Evolutionary conservation across 2,888 invertebrate species (phyloP).

Genomic region (Cephonodes hylas): DNA sequence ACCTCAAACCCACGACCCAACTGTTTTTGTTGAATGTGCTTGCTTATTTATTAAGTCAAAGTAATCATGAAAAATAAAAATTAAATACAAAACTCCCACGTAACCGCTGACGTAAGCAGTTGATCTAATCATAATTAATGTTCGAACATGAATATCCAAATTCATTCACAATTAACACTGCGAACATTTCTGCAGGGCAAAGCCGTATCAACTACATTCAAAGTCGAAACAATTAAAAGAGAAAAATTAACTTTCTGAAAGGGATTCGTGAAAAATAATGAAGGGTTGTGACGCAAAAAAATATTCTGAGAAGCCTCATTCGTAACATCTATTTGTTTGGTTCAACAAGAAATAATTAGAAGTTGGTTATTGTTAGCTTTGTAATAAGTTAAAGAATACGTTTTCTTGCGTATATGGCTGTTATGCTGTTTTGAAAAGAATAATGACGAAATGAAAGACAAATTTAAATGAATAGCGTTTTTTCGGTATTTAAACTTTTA

Average conservation of each 20-base stretch:
- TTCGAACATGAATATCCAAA: neutral
- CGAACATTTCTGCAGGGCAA: conserved; percentile 14
- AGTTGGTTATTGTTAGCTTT: no score
- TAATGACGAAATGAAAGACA: no score
- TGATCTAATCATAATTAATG: neutral
- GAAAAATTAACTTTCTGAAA: conserved; percentile 40
- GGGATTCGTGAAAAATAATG: conserved; percentile 38
- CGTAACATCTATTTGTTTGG: neutral
- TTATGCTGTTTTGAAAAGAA: no score
- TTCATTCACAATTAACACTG: neutral
- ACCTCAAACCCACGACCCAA: no score
- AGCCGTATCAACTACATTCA: conserved; percentile 17
- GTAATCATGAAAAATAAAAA: no score
- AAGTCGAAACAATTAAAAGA: conserved; percentile 40
- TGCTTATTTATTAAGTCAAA: neutral
- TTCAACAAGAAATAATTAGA: no score
- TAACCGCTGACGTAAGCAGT: neutral
- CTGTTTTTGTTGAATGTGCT: no score
- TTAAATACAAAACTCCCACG: no score
- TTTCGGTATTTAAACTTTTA: no score
- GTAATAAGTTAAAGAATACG: no score
- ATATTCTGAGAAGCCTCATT: neutral
- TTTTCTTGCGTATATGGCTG: no score
- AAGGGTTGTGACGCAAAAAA: conserved; percentile 25
- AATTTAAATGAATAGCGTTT: no score